These are phyloP conservation scores for Lasius fuliginosus DNA, from an alignment of 2,888 invertebrate species.

Conservation along the genomic window DNA sequence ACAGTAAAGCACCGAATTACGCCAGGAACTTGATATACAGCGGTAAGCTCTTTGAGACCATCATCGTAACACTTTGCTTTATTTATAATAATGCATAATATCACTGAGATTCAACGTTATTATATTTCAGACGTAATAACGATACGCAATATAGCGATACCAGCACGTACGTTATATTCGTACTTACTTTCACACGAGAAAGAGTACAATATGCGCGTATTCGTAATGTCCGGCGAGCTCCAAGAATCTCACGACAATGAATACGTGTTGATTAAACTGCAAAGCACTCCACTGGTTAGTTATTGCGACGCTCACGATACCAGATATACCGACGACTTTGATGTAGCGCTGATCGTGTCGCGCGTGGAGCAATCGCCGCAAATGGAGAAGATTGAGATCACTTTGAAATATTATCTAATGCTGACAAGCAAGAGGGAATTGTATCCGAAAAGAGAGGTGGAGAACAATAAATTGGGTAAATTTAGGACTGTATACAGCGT, in stretches of 20 bases:
- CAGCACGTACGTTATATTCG: constrained; percentile 90
- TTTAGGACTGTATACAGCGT: constrained; percentile 88
- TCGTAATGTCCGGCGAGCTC: constrained; percentile 87
- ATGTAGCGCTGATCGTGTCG: constrained; percentile 90
- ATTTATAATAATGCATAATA: neutral
- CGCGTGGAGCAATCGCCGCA: constrained; percentile 86
- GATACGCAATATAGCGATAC: constrained; percentile 88
- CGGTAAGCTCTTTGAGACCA: constrained; percentile 86
- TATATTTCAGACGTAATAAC: constrained; percentile 87
- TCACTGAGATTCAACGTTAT: constrained; percentile 36
- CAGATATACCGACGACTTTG: constrained; percentile 90
- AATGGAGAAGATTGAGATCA: constrained; percentile 80
- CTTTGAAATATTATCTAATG: constrained; percentile 84
- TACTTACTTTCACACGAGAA: constrained; percentile 91
- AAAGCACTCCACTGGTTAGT: constrained; percentile 88
- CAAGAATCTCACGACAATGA: constrained; percentile 87
- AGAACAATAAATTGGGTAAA: constrained; percentile 88
- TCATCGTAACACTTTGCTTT: neutral
- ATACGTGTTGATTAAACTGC: constrained; percentile 89
- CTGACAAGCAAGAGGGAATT: constrained; percentile 87
- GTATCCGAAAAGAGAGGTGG: constrained; percentile 89
- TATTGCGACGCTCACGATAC: constrained; percentile 89
- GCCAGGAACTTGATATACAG: constrained; percentile 91
- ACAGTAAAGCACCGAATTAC: constrained; percentile 92
- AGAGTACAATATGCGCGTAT: constrained; percentile 90